Percentiles rank a stretch among this genome's conserved stretches.
Conservation (phyloP, 2,113 vertebrate genomes). For the Eulemur macaco region DNA sequence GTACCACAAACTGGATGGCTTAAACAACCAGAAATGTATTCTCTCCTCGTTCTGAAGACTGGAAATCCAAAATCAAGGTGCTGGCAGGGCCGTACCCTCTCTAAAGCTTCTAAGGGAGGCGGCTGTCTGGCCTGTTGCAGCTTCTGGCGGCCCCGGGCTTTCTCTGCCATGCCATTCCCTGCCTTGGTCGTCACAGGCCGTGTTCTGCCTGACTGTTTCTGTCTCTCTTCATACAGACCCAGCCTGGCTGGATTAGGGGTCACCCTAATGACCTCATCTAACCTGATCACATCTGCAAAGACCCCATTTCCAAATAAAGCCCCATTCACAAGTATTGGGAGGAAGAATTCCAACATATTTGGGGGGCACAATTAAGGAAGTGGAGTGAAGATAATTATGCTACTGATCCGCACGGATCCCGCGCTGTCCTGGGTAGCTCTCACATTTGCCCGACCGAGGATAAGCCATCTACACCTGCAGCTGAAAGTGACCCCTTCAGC, state of each 20-base stretch:
- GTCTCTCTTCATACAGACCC: background rate
- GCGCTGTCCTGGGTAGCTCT: fast-evolving
- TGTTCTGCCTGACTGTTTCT: background rate
- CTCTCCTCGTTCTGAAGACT: background rate
- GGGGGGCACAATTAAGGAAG: too few relatives aligned
- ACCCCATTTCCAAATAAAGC: background rate
- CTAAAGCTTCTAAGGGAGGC: background rate
- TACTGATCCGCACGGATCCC: fast-evolving
- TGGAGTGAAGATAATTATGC: background rate
- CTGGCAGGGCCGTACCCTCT: fast-evolving
- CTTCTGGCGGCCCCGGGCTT: background rate
- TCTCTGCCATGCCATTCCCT: background rate
- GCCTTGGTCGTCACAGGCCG: fast-evolving
- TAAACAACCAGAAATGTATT: too few relatives aligned
- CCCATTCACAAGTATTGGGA: background rate
- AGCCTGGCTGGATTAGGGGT: background rate
- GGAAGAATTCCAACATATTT: fast-evolving
- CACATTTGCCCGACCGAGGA: background rate
- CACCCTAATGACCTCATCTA: background rate
- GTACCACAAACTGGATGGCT: too few relatives aligned
- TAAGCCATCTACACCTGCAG: background rate
- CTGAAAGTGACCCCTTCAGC: too few relatives aligned
- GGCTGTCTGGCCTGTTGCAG: too few relatives aligned
- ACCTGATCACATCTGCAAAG: background rate
- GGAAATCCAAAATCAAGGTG: background rate